Evolutionary conservation across 2,888 invertebrate genomes (phyloP), one percentile per base, ranked within the genome.

Genomic region (Scotopteryx bipunctaria): DNA sequence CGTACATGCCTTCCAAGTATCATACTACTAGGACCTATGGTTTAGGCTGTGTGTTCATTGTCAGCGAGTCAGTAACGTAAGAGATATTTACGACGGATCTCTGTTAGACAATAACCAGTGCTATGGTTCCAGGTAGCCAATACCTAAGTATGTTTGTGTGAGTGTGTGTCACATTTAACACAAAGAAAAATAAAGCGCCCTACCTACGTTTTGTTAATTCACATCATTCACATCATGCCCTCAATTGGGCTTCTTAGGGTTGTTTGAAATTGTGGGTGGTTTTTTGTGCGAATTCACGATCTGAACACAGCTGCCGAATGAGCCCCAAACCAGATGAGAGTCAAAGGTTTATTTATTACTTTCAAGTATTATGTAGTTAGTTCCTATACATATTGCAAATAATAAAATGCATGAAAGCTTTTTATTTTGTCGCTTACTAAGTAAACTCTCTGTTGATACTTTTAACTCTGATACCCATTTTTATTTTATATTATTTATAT

Each of bases 241-340:
- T 72, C 73, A 69, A 76, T 79, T 76, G 72, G 64, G 62, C 65
- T 67, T 61, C 60, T 69, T 69, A 51, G 66, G 67, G 65, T 66
- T 61, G 62, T 59, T 55, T 58, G 40, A 48, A 64, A 61, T 59
- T 63, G 69, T 62, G 57, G 61, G 63, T 56, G 63, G 59, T 64
- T 67, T n/a, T 52, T 78, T 57, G 50, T 64, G 63, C 55, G 37
- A 65, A 62, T 63, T 57, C 59, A 66, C 61, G 57, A 64, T 49
- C 55, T 55, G 56, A 57, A 57, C 64, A 62, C 76, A 75, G 73
- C 76, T 77, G 81, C 74, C 69, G 71, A 75, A 71, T 69, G 66
- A 67, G 62, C n/a, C n/a, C 61, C 55, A 55, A 64, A 70, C 73
- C 83, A 82, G 78, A 82, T 78, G 80, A 55, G 68, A 48, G 59